Evolutionary conservation across 2,888 invertebrate species (phyloP), one percentile per base, ranked within the genome.

Genomic region (Pachycephus smyrnensis): DNA sequence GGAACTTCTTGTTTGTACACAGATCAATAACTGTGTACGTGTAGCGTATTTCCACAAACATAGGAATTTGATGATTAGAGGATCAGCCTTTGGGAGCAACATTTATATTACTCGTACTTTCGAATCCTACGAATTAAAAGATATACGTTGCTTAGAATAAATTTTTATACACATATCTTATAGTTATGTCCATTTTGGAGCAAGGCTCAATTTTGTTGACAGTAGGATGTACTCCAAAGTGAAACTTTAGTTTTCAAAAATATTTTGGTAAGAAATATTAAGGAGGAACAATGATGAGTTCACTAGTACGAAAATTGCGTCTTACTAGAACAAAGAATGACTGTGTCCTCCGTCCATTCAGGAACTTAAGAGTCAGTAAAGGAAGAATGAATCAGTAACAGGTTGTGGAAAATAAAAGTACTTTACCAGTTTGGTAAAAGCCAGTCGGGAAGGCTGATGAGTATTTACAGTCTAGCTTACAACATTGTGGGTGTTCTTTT

Each of bases 401-500:
- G 82, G 82, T 82, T 81, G 76, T 55, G 36, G 40, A 55, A 31
- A 69, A 71, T 69, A 40, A 75, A 73, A 35, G 23, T 55, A 55
- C 23, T 23, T 55, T 9, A 78, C 80, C 76, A 82, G 76, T 86
- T 81, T 79, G 82, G 79, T 83, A 81, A 82, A 80, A 79, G 80
- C 82, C 79, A 84, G 79, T 80, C 76, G 77, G 55, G 73, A 84
- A 81, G 76, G 77, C 82, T 77, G 73, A 76, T 82, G 79, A 76
- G 79, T 83, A 80, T 82, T 84, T 80, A 81, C 79, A 79, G 77
- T 78, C 77, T 77, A 77, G 77, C 83, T 82, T 82, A 80, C 82
- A 81, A 81, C 83, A 82, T 85, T 83, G 87, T 87, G 87, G 86
- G 86, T 86, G 87, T 89, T 89, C 91, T 91, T 90, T 90, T 91